Conservation (phyloP, 1,140 invertebrate species). For the Chironomus striatipennis region DNA sequence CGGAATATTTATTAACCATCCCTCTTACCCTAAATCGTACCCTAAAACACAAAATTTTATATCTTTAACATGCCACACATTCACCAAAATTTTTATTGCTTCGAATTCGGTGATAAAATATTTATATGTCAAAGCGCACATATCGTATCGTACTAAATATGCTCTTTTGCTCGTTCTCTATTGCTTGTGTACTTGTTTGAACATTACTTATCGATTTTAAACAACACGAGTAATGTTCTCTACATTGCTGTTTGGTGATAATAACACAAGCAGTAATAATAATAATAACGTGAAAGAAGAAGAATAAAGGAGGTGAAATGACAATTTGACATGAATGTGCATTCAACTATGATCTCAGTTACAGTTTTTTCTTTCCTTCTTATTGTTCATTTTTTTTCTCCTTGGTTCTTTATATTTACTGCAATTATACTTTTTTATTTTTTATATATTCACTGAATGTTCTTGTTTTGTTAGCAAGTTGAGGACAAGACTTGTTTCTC, state of each 20-base stretch:
- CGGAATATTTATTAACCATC: not conserved
- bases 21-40: not conserved
- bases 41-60: not conserved
- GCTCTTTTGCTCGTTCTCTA: too few species aligned
- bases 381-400: too few species aligned
- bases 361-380: not conserved
- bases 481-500: too few species aligned
- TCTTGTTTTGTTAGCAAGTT: too few species aligned
- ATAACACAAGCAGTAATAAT: not conserved
- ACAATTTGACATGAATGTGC: conserved; percentile 1
- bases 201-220: conserved; percentile 17
- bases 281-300: not conserved
- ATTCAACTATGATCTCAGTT: conserved; percentile 7
- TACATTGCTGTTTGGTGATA: not conserved
- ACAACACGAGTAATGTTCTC: not conserved
- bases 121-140: conserved; percentile 15
- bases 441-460: too few species aligned
- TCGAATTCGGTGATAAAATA: not conserved
- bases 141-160: too few species aligned
- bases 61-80: not conserved
- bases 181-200: not conserved
- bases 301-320: not conserved
- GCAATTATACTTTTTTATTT: too few species aligned
- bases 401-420: too few species aligned
- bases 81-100: not conserved